Evolutionary conservation across 1,140 invertebrate species (phyloP), one percentile per base, ranked within the genome.

Genomic region (Melanaphis sacchari): DNA sequence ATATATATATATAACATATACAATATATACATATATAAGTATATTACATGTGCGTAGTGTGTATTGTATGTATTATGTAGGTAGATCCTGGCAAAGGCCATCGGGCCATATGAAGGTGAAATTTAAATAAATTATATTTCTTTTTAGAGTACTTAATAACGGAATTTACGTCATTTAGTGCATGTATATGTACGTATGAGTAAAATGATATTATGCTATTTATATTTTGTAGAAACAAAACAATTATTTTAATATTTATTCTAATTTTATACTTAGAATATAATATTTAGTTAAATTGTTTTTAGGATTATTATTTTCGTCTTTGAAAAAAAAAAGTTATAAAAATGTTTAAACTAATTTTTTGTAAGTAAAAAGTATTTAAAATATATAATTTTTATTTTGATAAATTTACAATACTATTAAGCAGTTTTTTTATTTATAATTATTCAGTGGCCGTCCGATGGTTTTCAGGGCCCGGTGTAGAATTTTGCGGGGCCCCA

Each of bases 111-210:
- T 40, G 88, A 89, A 54, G 88, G 49, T 40, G 36, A 89, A 46
- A 89, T 89, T 43, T 26, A 85, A 43, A 85, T 85, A 85, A 43
- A 85, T 41, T 41, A 85, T 85, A 85, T 15, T 85, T 43, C 9
- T 84, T 84, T 76, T n/a, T 18, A 76, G 6, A 24, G 81, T 82
- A 82, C 21, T 21, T 22, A 82, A 82, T 82, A 82, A 76, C 59
- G 59, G 59, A 3, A 76, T 76, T 76, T 6, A 76, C 59, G 31
- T n/a, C n/a, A 76, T n/a, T n/a, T n/a, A 66, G 59, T 76, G 15
- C 59, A n/a, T 76, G 59, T 21, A n/a, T 66, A n/a, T 66, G 54
- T 59, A 66, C 31, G 18, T 1, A 11, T 49, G 18, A 11, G 46
- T 49, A 21, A 3, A 66, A n/a, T 59, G 26, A 31, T 31, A 15